A percentile compares a stretch with the other conserved stretches of the same genome.
phyloP scores from a whole-genome alignment of 2,113 vertebrate genomes.

The Axis porcinus region DNA sequence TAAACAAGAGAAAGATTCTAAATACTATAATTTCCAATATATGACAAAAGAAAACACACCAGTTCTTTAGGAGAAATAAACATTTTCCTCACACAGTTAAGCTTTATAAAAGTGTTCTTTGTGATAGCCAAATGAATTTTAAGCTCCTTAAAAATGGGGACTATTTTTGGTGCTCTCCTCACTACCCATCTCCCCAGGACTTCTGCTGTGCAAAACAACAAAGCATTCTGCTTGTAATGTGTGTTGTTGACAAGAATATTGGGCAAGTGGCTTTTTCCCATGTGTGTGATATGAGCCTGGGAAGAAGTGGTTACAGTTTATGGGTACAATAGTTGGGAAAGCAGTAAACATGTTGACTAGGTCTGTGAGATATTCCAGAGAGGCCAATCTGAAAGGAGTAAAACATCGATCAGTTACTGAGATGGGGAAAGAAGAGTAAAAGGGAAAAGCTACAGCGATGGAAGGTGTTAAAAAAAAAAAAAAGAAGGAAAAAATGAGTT shows the following conservation, averaged over 20 bases:
- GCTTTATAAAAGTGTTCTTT: conserved; percentile 37
- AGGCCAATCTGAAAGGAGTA: background rate
- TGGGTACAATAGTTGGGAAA: background rate
- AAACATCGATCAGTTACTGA: background rate
- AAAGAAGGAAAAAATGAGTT: background rate
- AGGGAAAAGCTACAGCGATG: background rate
- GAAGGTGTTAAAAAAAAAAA: background rate
- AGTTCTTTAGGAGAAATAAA: conserved; percentile 48
- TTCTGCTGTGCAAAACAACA: conserved; percentile 7
- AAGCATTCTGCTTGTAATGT: background rate
- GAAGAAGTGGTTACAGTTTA: background rate
- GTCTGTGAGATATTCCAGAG: background rate
- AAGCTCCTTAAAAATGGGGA: conserved; percentile 8
- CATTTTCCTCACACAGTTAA: conserved; percentile 19
- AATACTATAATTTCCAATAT: conserved; percentile 66
- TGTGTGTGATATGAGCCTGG: background rate
- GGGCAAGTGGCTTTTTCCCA: background rate
- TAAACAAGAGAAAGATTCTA: conserved; percentile 45
- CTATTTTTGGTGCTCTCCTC: conserved; percentile 28
- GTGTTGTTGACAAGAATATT: background rate
- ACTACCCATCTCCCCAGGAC: background rate
- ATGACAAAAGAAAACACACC: conserved; percentile 47
- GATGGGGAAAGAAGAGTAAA: background rate
- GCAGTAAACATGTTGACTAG: background rate
- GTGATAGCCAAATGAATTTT: conserved; percentile 4